Evolutionary conservation across 2,797 vertebrate species (phyloP).

Genomic region (Acipenser transmontanus): DNA sequence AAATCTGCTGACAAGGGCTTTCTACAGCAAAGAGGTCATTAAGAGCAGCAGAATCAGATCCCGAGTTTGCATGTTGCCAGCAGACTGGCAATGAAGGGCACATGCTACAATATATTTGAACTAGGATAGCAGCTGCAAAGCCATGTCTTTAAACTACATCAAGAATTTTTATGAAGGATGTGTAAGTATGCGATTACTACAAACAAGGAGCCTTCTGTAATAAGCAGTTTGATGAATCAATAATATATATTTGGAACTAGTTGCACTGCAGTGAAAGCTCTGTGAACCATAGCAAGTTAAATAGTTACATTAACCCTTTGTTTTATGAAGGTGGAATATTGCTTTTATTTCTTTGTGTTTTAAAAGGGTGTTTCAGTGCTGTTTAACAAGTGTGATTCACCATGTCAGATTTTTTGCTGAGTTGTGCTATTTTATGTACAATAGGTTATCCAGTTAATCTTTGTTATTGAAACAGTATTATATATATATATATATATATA

Average conservation of each 20-base stretch:
- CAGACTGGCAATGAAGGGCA: constrained; percentile 45
- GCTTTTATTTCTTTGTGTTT: neutral
- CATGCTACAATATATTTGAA: constrained; percentile 34
- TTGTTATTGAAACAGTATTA: neutral
- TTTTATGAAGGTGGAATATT: neutral
- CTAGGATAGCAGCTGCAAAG: constrained; percentile 33
- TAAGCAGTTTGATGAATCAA: no score
- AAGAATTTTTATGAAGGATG: constrained; percentile 83
- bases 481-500: no score
- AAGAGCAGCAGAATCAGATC: constrained; percentile 29
- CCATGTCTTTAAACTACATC: constrained; percentile 80
- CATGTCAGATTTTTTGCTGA: neutral
- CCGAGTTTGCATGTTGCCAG: constrained; percentile 40
- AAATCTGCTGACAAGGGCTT: constrained; percentile 65
- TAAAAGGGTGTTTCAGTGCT: no score
- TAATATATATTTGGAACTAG: no score
- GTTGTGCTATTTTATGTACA: neutral
- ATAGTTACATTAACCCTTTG: neutral
- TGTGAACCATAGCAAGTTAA: no score
- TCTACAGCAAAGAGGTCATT: constrained; percentile 47
- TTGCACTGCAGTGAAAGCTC: no score
- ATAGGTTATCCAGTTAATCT: neutral
- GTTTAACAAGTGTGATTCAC: no score
- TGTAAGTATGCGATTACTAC: constrained; percentile 55
- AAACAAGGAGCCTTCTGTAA: neutral